These are phyloP conservation scores for Atherinomorus stipes DNA, from an alignment of 2,113 vertebrate species.

Conservation along the genomic window DNA sequence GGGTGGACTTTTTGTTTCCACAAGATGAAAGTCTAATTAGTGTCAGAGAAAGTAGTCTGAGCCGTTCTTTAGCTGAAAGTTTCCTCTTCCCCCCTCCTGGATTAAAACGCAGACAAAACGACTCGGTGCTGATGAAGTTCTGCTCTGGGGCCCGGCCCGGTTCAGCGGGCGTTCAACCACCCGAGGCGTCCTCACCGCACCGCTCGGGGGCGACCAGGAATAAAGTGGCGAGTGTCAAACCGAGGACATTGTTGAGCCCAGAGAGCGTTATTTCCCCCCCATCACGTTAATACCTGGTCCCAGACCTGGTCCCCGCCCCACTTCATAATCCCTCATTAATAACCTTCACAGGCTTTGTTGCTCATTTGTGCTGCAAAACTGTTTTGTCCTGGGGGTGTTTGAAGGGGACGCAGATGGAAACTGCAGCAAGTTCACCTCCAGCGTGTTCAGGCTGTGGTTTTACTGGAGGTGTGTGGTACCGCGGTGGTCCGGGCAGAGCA, in stretches of 20 bases:
- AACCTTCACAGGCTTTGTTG: slow-evolving; percentile 40
- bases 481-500: slow-evolving; percentile 10
- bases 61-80: no score
- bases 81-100: no score
- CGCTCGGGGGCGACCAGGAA: slow-evolving; percentile 31
- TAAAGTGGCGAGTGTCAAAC: slow-evolving; percentile 48
- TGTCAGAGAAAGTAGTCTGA: no score
- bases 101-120: slow-evolving; percentile 37
- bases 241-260: slow-evolving; percentile 56
- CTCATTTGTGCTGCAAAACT: slow-evolving; percentile 36
- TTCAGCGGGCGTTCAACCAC: slow-evolving; percentile 15
- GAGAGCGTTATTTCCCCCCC: slow-evolving; percentile 53
- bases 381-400: slow-evolving; percentile 49
- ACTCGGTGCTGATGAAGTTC: slow-evolving; percentile 10
- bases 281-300: slow-evolving; percentile 42
- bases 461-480: slow-evolving; percentile 15
- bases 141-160: neutral
- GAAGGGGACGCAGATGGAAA: neutral
- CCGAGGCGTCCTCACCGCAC: neutral
- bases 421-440: slow-evolving; percentile 46
- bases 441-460: slow-evolving; percentile 33
- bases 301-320: slow-evolving; percentile 42
- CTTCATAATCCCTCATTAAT: slow-evolving; percentile 56
- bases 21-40: no score
- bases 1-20: no score